phyloP scores from a whole-genome alignment of 2,888 invertebrate species.

The Petrolisthes cinctipes region DNA sequence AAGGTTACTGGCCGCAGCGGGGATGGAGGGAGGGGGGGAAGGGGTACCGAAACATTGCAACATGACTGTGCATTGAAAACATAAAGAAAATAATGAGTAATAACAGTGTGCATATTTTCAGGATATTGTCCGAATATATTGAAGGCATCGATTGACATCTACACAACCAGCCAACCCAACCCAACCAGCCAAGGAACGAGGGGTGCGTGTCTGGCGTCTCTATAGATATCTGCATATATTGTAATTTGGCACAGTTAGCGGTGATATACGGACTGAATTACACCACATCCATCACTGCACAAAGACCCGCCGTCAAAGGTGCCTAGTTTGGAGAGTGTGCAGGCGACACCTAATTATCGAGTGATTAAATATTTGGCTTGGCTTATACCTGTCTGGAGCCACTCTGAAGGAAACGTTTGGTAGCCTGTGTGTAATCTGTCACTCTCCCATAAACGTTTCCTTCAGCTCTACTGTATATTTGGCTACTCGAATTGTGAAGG shows the following conservation, averaged over 20 bases:
- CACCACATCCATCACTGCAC: slow-evolving; percentile 18
- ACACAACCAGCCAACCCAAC: too few species aligned
- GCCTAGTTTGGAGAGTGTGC: neutral
- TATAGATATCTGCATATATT: slow-evolving; percentile 35
- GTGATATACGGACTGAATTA: slow-evolving; percentile 15
- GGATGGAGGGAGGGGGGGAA: neutral
- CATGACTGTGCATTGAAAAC: too few species aligned
- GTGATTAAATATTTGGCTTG: neutral
- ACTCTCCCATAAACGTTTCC: too few species aligned
- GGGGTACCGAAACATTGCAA: too few species aligned
- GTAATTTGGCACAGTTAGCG: slow-evolving; percentile 23
- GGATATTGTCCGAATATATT: slow-evolving; percentile 14
- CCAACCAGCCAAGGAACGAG: neutral
- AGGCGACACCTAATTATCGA: slow-evolving; percentile 6
- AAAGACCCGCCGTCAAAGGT: slow-evolving; percentile 7
- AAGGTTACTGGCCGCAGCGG: neutral
- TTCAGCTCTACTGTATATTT: too few species aligned
- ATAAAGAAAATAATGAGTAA: neutral
- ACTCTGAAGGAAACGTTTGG: too few species aligned
- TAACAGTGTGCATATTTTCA: slow-evolving; percentile 26
- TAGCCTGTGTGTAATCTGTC: too few species aligned
- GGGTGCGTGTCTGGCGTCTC: neutral
- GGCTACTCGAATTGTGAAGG: too few species aligned
- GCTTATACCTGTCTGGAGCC: too few species aligned
- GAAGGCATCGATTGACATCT: slow-evolving; percentile 12